Evolutionary conservation across 2,797 vertebrate genomes (phyloP), one percentile per base, ranked within the genome.

Genomic region (Etheostoma perlongum): DNA sequence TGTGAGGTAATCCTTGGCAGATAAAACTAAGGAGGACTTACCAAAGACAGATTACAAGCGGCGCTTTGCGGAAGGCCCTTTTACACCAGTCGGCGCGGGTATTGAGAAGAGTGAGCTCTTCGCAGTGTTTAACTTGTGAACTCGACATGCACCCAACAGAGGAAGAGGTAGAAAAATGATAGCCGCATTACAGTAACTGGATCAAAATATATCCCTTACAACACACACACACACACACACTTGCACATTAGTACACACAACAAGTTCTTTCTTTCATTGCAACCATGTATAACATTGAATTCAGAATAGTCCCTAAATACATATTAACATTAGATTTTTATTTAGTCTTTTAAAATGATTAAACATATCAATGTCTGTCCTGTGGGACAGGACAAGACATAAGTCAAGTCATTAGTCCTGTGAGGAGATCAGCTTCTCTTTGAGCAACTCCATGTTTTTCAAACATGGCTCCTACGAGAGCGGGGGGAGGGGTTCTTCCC

Each of bases 21-120:
- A 95, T 94, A 94, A 95, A 95, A 95, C 93, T 94, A 94, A 95
- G 90, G 94, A 95, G 93, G 93, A 94, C 87, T 95, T 95, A 95
- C 93, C 91, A 91, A 93, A 95, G 93, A 90, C 93, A 95, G 94
- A 95, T 95, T 95, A 95, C 93, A 91, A 93, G 92, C 78, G 76
- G 90, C 85, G 91, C 93, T 94, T 94, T 93, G 93, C 92, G 85
- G 89, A 93, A 93, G 92, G 87, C 91, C 92, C 86, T 91, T 92
- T 92, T 93, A 94, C 91, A 94, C 88, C 91, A 90, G 88, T 82
- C 91, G 86, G 89, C 85, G 73, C 88, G 93, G 91, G 89, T 91
- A 93, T 92, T 91, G 92, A 92, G 83, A 86, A 91, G 90, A 87
- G 89, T 79, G 88, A 92, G 92, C 93, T 92, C 91, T 94, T 93